These are phyloP conservation scores for Scophthalmus maximus DNA, from an alignment of 2,113 vertebrate species.

Conservation along the genomic window DNA sequence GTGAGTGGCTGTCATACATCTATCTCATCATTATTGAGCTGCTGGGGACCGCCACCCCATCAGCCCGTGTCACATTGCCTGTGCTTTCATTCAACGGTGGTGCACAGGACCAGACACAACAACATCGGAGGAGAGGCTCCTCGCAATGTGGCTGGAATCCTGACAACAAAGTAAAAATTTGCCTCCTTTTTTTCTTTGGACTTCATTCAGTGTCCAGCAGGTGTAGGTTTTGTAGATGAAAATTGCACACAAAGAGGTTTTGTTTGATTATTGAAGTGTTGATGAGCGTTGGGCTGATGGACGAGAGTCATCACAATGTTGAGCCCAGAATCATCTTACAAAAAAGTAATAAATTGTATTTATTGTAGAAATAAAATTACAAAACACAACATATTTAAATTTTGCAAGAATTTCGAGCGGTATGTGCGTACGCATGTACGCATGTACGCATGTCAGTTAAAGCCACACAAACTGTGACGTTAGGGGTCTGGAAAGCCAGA, in stretches of 20 bases:
- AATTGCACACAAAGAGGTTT: not conserved
- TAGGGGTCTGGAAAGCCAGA: too few relatives aligned
- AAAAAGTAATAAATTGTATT: too few relatives aligned
- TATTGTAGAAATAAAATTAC: too few relatives aligned
- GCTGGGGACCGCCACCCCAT: conserved; percentile 58
- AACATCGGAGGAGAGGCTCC: conserved; percentile 48
- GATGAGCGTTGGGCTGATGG: not conserved
- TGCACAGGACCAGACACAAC: conserved; percentile 26
- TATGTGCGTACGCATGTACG: too few relatives aligned
- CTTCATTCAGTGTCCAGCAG: not conserved
- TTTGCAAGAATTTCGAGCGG: too few relatives aligned
- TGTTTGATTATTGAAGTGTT: not conserved
- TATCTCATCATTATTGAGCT: conserved; percentile 79
- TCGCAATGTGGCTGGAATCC: conserved; percentile 41
- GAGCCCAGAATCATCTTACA: too few relatives aligned
- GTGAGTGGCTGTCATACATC: conserved; percentile 80
- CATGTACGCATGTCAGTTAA: too few relatives aligned
- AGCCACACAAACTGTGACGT: too few relatives aligned
- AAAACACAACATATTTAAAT: too few relatives aligned
- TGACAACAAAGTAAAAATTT: conserved; percentile 18
- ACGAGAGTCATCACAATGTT: not conserved
- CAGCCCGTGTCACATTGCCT: conserved; percentile 57
- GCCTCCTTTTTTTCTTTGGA: conserved; percentile 10
- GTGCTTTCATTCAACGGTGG: conserved; percentile 39
- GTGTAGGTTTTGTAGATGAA: not conserved